Base-by-base conservation (phyloP, 2,797 vertebrate species). In the Anolis apletophallus region DNA sequence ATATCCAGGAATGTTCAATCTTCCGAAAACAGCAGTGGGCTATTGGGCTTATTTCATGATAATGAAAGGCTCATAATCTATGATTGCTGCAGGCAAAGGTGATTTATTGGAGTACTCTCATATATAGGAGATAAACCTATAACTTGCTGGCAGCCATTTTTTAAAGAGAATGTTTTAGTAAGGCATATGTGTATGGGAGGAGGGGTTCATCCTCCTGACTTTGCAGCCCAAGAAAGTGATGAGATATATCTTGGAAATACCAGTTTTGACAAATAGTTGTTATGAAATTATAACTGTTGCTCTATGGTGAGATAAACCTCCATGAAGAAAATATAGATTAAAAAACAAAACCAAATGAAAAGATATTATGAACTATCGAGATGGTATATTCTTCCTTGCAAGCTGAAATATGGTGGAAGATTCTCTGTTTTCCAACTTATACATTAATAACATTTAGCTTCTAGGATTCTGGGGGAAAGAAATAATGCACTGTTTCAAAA, bases 361-460 rank as follows among this genome's bases (percentile, higher is more conserved):
- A 50, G 40, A 54, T 91, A 96, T 95, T 94, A 91, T 91, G 91
- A 92, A 93, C 91, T 93, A 94, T 94, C 94, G 67, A 92, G 85
- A 16, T 85, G 88, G 89, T 91, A 87, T 91, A 92, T 92, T 95
- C 93, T 92, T 96, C 92, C 93, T 94, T 90, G 86, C 86, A 95
- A 95, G 94, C 90, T 93, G 95, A 96, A 88, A 93, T 94, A 91
- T 94, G 93, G 94, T 95, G 95, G 91, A 95, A 94, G 95, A 32
- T 94, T 94, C 88, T 90, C 85, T 91, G 93, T 94, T 93, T 92
- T 92, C 23, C 0, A 95, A 36, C 87, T 94, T 95, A 96, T 89
- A 50, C 95, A 94, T 96, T 95, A 95, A 95, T 96, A 95, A 93
- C 88, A 87, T 94, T 96, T 96, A 95, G 89, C 93, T 88, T 94